Evolutionary conservation across 2,888 invertebrate genomes (phyloP), one percentile per base, ranked within the genome.

Genomic region (Dascillus cervinus): DNA sequence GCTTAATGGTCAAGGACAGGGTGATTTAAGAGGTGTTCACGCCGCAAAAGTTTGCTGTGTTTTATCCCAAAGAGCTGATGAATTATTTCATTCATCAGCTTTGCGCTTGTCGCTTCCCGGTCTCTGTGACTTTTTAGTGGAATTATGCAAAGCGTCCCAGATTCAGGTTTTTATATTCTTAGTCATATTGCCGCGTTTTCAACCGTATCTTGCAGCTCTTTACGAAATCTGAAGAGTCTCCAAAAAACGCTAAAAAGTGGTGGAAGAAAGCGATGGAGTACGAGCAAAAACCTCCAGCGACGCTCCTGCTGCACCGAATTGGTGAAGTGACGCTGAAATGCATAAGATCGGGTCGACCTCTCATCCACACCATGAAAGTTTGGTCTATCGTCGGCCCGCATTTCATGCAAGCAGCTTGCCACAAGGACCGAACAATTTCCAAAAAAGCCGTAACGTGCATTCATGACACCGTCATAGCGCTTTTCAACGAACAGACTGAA

Each of bases 361-460:
- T 94, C 13, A 77, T 92, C 22, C 96, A 96, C 58, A 79, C 91
- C 29, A 86, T 96, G 78, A 82, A 85, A 46, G 79, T 85, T 11
- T 96, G 95, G 95, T 87, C 87, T 6, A 82, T 91, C 1, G 82
- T 90, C 1, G 89, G 91, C 1, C 87, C 90, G 0, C 92, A 95
- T 63, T 80, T 95, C 32, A 91, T 94, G 79, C 91, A 95, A 75
- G 91, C 92, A 11, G 89, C 92, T 2, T 91, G 92, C 48, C 90
- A 92, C 63, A 83, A 84, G 49, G 92, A 94, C 56, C 76, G 84
- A 13, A 76, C 79, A 32, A 85, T 94, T 33, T 89, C 90, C 1
- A 92, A 91, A 59, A 81, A 89, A 52, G 91, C 92, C 0, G 88
- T 95, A 14, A 81, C 85, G 45, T 89, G 89, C 50, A 84, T 96